Percentiles rank a stretch among this genome's conserved stretches.
Conservation (phyloP, 2,888 invertebrate species). For the Lagria hirta region DNA sequence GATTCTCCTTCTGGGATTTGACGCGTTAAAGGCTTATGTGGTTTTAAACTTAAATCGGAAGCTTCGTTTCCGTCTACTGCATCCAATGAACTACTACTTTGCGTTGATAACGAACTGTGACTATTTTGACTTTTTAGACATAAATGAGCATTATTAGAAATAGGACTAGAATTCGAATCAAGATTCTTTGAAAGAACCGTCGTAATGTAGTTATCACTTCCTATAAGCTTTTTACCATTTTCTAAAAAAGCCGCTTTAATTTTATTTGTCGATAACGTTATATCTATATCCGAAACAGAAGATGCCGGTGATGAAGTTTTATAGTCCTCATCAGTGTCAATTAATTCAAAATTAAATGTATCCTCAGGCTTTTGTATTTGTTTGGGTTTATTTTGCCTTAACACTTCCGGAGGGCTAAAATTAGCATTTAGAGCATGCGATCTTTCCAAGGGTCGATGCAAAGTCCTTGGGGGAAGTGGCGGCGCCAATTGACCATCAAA, state of each 20-base stretch:
- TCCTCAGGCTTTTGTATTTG: conserved; percentile 69
- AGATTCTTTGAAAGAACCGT: conserved; percentile 60
- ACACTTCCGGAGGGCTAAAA: conserved; percentile 61
- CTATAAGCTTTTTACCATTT: conserved; percentile 63
- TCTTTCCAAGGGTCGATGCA: conserved; percentile 74
- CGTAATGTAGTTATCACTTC: conserved; percentile 73
- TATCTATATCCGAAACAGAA: conserved; percentile 33
- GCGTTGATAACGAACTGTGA: conserved; percentile 47
- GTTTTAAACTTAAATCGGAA: conserved; percentile 53
- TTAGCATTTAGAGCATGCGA: conserved; percentile 50
- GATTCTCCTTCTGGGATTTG: conserved; percentile 47
- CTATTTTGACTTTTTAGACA: conserved; percentile 48
- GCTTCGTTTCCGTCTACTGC: conserved; percentile 19
- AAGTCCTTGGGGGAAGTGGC: conserved; percentile 67
- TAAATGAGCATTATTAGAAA: conserved; percentile 43
- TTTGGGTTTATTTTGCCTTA: conserved; percentile 68
- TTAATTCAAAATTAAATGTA: conserved; percentile 80
- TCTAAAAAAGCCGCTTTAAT: conserved; percentile 58
- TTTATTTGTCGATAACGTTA: conserved; percentile 34
- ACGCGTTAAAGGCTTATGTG: conserved; percentile 70
- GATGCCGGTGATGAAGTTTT: conserved; percentile 39
- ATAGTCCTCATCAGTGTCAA: conserved; percentile 75
- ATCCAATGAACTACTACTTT: conserved; percentile 41
- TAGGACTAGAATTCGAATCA: conserved; percentile 46
- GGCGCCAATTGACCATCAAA: conserved; percentile 59